Base-by-base conservation (phyloP, 2,888 invertebrate genomes). In the Xylota segnis region DNA sequence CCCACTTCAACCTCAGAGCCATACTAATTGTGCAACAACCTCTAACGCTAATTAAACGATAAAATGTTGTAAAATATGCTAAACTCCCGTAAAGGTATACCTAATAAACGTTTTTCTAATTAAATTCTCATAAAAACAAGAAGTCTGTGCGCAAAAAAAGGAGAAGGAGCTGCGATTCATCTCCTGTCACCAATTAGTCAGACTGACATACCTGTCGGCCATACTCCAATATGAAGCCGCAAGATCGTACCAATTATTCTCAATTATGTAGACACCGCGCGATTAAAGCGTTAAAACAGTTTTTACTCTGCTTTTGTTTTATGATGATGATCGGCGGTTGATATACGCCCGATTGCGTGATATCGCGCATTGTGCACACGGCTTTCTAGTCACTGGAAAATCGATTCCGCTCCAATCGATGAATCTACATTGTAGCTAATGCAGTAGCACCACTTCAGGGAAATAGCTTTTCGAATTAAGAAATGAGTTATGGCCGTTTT, bases 271-370 rank as follows among this genome's bases (percentile, higher is more conserved):
- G 45, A 54, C 32, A 66, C 12, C 27, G 50, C 16, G 45, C 58
- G 14, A 37, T 23, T 34, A 18, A 7, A 37, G 37, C 18, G 59
- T 61, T 52, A 40, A 75, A 56, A 18, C 37, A 14, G 34, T 68
- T 40, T 43, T 18, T 34, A 29, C 29, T 50, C 43, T 37, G 7
- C 5, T 34, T 45, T 75, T 54, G 52, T 6, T 27, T 23, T 71
- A 23, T 23, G 45, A 34, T 59, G 50, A 52, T 68, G 34, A 66
- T 61, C 45, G 66, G 1, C 68, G 54, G 66, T 78, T 72, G 78
- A 71, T 66, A 37, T 10, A 77, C 61, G 65, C 83, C 61, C 45
- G 71, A 74, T 83, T 83, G 83, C 72, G 72, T 78, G 82, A 75
- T 75, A 63, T 50, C 27, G 61, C 27, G 14, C 12, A 12, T 3